Evolutionary conservation across 2,797 vertebrate species (phyloP).

Genomic region (Chelonia mydas): DNA sequence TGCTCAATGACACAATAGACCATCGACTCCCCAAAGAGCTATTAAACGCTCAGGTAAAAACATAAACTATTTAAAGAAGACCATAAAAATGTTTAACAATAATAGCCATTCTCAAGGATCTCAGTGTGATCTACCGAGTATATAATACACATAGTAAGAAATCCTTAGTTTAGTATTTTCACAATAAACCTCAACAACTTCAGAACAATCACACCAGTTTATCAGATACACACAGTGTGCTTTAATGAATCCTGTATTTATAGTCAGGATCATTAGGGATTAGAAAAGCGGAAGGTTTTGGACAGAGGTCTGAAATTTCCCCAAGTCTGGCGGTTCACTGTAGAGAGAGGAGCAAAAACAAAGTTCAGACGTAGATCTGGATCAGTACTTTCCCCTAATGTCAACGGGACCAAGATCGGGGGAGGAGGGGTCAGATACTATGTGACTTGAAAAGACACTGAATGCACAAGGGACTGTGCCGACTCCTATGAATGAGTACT

Average conservation of each 20-base stretch:
- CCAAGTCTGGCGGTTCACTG: background rate
- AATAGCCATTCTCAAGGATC: background rate
- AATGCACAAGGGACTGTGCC: background rate
- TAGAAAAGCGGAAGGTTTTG: background rate
- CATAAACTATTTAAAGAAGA: constrained; percentile 2
- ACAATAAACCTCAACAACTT: background rate
- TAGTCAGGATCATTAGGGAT: background rate
- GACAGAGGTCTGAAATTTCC: background rate
- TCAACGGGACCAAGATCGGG: background rate
- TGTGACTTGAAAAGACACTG: background rate
- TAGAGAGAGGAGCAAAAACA: no score
- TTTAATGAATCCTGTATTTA: background rate
- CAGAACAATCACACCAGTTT: background rate
- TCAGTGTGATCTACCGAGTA: background rate
- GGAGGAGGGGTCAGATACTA: background rate
- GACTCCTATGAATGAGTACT: background rate
- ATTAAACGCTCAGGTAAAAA: constrained; percentile 31
- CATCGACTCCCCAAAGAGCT: background rate
- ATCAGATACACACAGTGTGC: background rate
- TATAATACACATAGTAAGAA: background rate
- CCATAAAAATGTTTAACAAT: background rate
- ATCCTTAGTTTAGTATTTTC: background rate
- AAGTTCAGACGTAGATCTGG: background rate
- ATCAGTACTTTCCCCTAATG: background rate
- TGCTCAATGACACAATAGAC: background rate